A percentile compares a stretch with the other conserved stretches of the same genome.
Evolutionary conservation across 1,140 invertebrate genomes (phyloP).

Genomic region (Bombus superbus): DNA sequence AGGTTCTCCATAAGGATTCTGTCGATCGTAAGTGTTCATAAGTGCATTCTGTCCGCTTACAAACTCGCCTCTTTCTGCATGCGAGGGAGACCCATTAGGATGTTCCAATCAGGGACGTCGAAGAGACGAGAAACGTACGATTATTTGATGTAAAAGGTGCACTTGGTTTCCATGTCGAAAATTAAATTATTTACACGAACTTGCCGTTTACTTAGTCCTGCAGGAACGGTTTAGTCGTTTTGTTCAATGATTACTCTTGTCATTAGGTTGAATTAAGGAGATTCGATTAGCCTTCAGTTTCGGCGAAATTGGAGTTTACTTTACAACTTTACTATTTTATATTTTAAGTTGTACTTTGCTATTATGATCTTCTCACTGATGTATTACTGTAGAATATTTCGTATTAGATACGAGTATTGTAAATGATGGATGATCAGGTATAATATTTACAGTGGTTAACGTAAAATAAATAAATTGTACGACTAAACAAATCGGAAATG

Average conservation of each 20-base stretch:
- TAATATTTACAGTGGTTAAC: too few relatives aligned
- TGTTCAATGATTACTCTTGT: slow-evolving; percentile 57
- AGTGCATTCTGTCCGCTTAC: neutral
- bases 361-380: too few relatives aligned
- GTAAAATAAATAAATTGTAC: too few relatives aligned
- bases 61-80: neutral
- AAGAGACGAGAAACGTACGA: neutral
- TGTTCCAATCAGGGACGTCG: neutral
- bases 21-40: neutral
- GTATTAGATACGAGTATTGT: too few relatives aligned
- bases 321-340: neutral
- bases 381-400: too few relatives aligned
- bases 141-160: neutral
- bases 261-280: slow-evolving; percentile 46
- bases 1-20: slow-evolving; percentile 45
- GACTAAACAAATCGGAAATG: too few relatives aligned
- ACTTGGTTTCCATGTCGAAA: neutral
- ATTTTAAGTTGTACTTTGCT: too few relatives aligned
- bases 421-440: too few relatives aligned
- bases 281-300: slow-evolving; percentile 1
- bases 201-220: slow-evolving; percentile 33
- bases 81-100: neutral
- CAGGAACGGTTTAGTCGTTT: neutral
- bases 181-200: slow-evolving; percentile 16
- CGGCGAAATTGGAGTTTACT: neutral